Evolutionary conservation across 2,888 invertebrate species (phyloP), one percentile per base, ranked within the genome.

Genomic region (Bombylius major): DNA sequence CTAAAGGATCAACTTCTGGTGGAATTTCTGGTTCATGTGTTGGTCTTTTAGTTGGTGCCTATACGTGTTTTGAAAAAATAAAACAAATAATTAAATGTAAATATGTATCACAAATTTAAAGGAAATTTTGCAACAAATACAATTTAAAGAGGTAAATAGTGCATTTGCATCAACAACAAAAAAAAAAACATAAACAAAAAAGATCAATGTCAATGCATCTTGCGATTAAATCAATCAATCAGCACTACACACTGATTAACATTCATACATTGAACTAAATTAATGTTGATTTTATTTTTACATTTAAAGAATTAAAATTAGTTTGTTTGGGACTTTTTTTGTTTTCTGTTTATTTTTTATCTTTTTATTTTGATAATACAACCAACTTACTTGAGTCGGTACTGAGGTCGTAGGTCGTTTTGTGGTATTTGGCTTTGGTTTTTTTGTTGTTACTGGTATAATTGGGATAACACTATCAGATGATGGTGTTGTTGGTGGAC

Each of bases 401-500:
- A 11, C 60, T 36, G 59, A 55, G 36, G 60, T 56, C 47, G 56
- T 67, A 12, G 66, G 61, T 1, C 72, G 69, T 59, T 32, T 55
- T 5, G 57, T 56, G 39, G 58, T 55, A 14, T 56, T 58, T 42
- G 64, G 54, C 36, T 68, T 62, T 45, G 68, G 63, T 49, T 66
- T 65, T 36, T 64, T 53, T 9, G 61, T 59, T 4, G 69, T 68
- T 33, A 65, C 60, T 51, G 56, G 13, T 39, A 32, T 14, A 39
- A 53, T 47, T 14, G 46, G 7, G n/a, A 36, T 34, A 7, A 36
- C 36, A 8, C 7, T 79, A 34, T 78, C 72, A 32, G 79, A 76
- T 65, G 79, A 79, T 52, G 69, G 63, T 5, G 88, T 88, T 59
- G 86, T 83, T 57, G 87, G 87, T 14, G 89, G 88, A 59, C 82